phyloP scores from a whole-genome alignment of 2,113 vertebrate species.

The Tachysurus vachellii region DNA sequence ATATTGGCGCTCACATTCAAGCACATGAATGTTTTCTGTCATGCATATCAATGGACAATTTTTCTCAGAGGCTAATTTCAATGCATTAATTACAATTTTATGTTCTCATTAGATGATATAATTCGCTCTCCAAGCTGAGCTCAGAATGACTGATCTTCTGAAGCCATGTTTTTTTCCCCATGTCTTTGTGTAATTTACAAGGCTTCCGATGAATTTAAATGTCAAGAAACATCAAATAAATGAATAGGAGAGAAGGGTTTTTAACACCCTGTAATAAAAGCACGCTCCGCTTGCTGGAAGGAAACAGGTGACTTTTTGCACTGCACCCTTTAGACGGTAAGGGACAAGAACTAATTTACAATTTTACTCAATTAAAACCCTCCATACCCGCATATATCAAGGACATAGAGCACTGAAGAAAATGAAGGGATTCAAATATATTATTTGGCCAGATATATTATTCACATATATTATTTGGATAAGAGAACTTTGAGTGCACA shows the following conservation, averaged over 20 bases:
- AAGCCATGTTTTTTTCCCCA: slow-evolving; percentile 42
- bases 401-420: background rate
- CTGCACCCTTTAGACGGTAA: slow-evolving; percentile 32
- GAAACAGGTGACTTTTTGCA: slow-evolving; percentile 39
- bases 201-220: slow-evolving; percentile 54
- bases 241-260: slow-evolving; percentile 51
- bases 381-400: slow-evolving; percentile 10
- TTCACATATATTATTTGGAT: slow-evolving; percentile 17
- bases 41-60: slow-evolving; percentile 66
- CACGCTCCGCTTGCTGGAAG: slow-evolving; percentile 35
- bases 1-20: slow-evolving; percentile 65
- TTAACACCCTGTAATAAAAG: slow-evolving; percentile 46
- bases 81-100: slow-evolving; percentile 64
- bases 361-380: slow-evolving; percentile 45
- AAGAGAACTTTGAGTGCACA: background rate
- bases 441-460: slow-evolving; percentile 9
- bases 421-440: slow-evolving; percentile 24
- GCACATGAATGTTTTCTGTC: slow-evolving; percentile 55
- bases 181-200: slow-evolving; percentile 51
- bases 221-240: slow-evolving; percentile 58
- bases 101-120: slow-evolving; percentile 56
- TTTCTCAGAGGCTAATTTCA: slow-evolving; percentile 64
- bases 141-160: slow-evolving; percentile 52
- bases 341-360: slow-evolving; percentile 38
- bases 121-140: slow-evolving; percentile 49